Percentiles rank a stretch among this genome's conserved stretches.
Conservation (phyloP, 2,888 invertebrate species). For the Agrotis clavis region DNA sequence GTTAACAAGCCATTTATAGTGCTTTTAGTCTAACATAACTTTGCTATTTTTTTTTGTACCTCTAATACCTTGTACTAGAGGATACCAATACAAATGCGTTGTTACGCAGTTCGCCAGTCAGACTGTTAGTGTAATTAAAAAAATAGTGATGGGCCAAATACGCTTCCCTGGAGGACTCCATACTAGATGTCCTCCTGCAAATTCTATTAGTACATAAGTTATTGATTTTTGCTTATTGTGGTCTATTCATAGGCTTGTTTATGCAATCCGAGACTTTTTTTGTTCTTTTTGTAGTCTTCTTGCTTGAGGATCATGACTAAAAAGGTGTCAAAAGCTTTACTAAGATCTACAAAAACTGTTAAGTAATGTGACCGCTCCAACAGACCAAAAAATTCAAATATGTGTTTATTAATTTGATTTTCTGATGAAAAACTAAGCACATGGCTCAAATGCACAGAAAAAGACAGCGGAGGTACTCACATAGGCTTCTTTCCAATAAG, state of each 20-base stretch:
- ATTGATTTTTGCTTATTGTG: neutral
- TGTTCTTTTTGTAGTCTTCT: neutral
- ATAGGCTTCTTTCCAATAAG: slow-evolving; percentile 92
- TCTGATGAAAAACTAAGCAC: neutral
- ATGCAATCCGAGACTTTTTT: neutral
- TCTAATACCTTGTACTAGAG: no score
- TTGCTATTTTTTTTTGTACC: neutral
- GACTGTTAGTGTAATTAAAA: neutral
- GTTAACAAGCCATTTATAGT: neutral
- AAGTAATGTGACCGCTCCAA: neutral
- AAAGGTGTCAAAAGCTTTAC: neutral
- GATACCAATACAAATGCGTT: no score
- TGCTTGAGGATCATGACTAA: neutral
- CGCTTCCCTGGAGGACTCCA: neutral
- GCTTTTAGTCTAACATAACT: neutral
- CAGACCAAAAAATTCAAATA: neutral
- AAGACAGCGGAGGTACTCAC: slow-evolving; percentile 83
- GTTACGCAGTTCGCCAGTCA: no score
- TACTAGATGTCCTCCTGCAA: neutral
- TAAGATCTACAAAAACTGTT: neutral
- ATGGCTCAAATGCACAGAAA: neutral
- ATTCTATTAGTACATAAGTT: neutral
- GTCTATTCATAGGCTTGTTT: neutral
- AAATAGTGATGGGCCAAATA: neutral
- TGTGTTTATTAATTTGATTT: neutral